phyloP scores from a whole-genome alignment of 2,113 vertebrate species.

The Microtus montanus region DNA sequence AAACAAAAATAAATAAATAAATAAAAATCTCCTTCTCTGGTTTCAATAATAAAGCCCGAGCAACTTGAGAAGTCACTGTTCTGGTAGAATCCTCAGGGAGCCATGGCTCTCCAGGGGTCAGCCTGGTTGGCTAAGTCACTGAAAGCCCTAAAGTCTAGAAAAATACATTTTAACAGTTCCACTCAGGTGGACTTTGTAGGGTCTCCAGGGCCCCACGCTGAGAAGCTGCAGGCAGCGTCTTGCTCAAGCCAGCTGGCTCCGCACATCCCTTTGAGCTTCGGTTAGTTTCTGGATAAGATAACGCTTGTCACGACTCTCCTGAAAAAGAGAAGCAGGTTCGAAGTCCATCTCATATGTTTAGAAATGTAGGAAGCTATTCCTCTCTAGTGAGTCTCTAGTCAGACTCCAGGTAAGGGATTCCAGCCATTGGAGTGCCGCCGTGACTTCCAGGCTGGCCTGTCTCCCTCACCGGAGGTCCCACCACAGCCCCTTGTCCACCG shows the following conservation, averaged over 20 bases:
- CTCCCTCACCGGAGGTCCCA: background rate
- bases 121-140: background rate
- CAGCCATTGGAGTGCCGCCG: background rate
- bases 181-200: background rate
- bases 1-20: background rate
- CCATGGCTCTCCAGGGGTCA: background rate
- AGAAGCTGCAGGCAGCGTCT: background rate
- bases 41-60: background rate
- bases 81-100: background rate
- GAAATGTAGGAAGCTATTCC: background rate
- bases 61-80: background rate
- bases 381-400: background rate
- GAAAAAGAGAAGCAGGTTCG: background rate
- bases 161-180: slow-evolving; percentile 36
- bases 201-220: background rate
- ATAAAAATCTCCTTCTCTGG: background rate
- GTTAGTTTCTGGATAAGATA: slow-evolving; percentile 92
- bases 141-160: slow-evolving; percentile 40
- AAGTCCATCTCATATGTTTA: background rate
- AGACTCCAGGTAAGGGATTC: background rate
- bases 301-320: slow-evolving; percentile 93
- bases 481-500: background rate
- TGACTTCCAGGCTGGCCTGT: background rate
- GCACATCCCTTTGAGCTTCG: slow-evolving; percentile 86
- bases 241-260: background rate